Conservation (phyloP, 2,113 vertebrate species). For the Malurus cyaneus region DNA sequence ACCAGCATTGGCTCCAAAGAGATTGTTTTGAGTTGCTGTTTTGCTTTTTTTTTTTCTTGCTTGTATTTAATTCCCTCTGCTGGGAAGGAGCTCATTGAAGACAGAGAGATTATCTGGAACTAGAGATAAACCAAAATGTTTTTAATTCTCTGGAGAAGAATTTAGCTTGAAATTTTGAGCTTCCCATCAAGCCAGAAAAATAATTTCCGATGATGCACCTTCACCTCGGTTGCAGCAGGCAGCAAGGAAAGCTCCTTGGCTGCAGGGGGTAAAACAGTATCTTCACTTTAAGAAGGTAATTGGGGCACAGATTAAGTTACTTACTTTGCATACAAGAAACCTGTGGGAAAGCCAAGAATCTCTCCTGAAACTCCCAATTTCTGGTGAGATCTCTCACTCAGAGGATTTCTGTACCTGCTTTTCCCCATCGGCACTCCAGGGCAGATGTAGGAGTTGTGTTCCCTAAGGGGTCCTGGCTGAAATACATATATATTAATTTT, state of each 20-base stretch:
- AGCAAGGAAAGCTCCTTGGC: background rate
- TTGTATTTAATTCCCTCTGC: constrained; percentile 39
- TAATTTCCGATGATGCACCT: fast-evolving
- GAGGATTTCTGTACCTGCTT: background rate
- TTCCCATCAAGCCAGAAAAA: background rate
- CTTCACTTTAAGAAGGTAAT: constrained; percentile 7
- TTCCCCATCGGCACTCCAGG: background rate
- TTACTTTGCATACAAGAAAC: constrained; percentile 30
- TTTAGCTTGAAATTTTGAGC: background rate
- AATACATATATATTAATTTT: background rate
- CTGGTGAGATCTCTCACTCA: background rate
- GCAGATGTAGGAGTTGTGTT: background rate
- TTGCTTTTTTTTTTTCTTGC: constrained; percentile 10
- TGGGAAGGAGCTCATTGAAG: background rate
- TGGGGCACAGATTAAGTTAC: constrained; percentile 44
- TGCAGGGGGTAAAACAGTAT: background rate
- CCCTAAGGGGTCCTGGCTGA: background rate
- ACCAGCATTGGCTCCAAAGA: constrained; percentile 22
- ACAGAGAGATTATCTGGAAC: background rate
- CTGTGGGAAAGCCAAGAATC: constrained; percentile 44
- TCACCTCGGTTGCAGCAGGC: background rate
- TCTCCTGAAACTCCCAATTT: background rate
- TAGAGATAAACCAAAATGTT: background rate
- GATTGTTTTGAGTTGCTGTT: constrained; percentile 36
- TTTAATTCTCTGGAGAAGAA: background rate